A percentile compares a stretch with the other conserved stretches of the same genome.
These are phyloP conservation scores for Lophius americanus DNA, from an alignment of 2,797 vertebrate species.

Conservation along the genomic window DNA sequence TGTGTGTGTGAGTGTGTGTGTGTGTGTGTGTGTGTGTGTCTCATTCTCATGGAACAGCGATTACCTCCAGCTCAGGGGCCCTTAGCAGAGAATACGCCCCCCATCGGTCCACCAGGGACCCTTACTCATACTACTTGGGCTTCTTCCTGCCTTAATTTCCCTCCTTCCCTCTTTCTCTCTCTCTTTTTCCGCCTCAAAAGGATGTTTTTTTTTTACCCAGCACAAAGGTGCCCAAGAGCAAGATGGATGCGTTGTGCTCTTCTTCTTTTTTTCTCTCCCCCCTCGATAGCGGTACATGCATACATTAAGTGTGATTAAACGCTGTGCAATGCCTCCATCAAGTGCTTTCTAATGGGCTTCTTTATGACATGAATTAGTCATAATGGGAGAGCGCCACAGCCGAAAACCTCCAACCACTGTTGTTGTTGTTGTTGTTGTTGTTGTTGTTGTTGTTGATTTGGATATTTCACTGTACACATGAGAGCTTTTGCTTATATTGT, in stretches of 20 bases:
- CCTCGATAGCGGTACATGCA: constrained; percentile 77
- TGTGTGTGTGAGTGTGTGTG: constrained; percentile 18
- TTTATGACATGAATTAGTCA: constrained; percentile 86
- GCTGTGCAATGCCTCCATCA: constrained; percentile 80
- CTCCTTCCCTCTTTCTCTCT: constrained; percentile 31
- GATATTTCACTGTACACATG: constrained; percentile 68
- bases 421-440: constrained; percentile 69
- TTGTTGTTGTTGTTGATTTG: constrained; percentile 71
- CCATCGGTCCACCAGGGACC: constrained; percentile 58
- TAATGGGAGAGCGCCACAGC: constrained; percentile 78
- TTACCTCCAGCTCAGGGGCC: constrained; percentile 65
- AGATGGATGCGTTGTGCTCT: constrained; percentile 70
- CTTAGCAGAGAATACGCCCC: constrained; percentile 61
- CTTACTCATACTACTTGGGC: constrained; percentile 32
- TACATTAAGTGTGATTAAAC: constrained; percentile 86
- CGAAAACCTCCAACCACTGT: constrained; percentile 68
- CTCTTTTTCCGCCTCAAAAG: constrained; percentile 64
- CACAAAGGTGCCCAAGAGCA: constrained; percentile 78
- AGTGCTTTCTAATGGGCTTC: constrained; percentile 85
- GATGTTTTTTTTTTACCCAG: constrained; percentile 47
- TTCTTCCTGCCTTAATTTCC: constrained; percentile 43
- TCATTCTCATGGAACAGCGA: constrained; percentile 65
- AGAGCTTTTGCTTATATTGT: constrained; percentile 64
- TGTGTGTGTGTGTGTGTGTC: constrained; percentile 21
- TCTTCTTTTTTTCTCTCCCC: constrained; percentile 11